Evolutionary conservation across 35 echinoderm and acorn worm species (phyloP), one percentile per base, ranked within the genome.

Genomic region (Strongylocentrotus purpuratus): DNA sequence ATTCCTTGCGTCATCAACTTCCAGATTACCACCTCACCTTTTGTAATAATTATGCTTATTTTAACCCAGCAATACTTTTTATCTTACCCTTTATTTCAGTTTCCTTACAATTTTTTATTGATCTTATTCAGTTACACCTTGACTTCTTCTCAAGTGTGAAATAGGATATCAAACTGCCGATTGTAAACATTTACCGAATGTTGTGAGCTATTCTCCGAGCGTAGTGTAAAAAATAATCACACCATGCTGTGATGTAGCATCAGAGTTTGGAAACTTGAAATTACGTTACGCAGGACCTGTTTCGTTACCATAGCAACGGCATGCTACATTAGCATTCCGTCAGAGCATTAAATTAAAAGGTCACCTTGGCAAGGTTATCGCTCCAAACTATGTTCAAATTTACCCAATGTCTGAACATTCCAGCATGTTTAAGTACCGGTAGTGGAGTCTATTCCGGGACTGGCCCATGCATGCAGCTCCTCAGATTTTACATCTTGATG

Each of bases 261-360:
- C 20, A 8, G 18, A n/a, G 18, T 70, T 70, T n/a, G 65, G 22
- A 78, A 78, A 78, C 65, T 78, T 78, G 20, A 28, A 55, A 55
- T 55, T 14, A 55, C 15, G 1, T 55, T 78, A 28, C 65, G 0
- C 5, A 78, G 65, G 65, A 78, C 25, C 28, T 78, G 65, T n/a
- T n/a, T 28, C n/a, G 65, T 78, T 78, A 8, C 65, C 4, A 78
- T 78, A 7, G 25, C 4, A 7, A 78, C 28, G 20, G 25, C 65
- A 78, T 78, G 65, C 65, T 78, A 78, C 65, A 78, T 78, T 78
- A 78, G 65, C 20, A 78, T 78, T 78, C 65, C 20, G 20, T 78
- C 20, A 22, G 65, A 78, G 65, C 65, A 78, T 78, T 78, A 78
- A 78, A 78, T 78, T 78, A 78, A 78, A 59, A 78, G 65, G 65